These are phyloP conservation scores for Thymelicus sylvestris DNA, from an alignment of 2,888 invertebrate genomes.

Conservation along the genomic window DNA sequence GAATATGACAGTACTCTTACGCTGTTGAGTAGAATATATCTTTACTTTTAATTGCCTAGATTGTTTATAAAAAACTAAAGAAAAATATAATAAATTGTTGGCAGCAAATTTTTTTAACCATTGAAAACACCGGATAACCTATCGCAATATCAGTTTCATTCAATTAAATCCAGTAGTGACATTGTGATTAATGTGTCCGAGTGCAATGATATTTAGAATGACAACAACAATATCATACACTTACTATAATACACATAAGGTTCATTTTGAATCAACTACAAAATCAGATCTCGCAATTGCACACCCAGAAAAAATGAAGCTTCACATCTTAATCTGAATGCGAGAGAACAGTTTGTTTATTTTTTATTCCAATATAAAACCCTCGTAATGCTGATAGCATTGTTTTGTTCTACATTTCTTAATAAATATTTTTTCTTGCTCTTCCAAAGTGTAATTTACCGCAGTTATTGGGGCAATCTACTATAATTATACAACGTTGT, in stretches of 20 bases:
- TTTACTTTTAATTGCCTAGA: neutral
- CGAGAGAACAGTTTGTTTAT: slow-evolving; percentile 37
- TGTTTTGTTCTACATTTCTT: slow-evolving; percentile 14
- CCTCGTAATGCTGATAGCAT: slow-evolving; percentile 20
- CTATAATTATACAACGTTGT: neutral
- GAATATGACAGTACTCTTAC: no score
- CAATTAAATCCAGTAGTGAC: slow-evolving; percentile 47
- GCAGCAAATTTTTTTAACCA: neutral
- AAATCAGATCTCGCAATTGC: slow-evolving; percentile 2
- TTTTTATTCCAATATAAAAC: slow-evolving; percentile 41
- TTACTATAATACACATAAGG: slow-evolving; percentile 10
- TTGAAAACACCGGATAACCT: slow-evolving; percentile 48
- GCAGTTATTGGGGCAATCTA: neutral
- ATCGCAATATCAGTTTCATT: slow-evolving; percentile 44
- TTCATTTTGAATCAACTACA: slow-evolving; percentile 15
- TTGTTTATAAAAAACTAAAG: neutral
- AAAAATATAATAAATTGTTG: neutral
- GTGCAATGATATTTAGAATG: slow-evolving; percentile 32
- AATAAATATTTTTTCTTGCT: slow-evolving; percentile 9
- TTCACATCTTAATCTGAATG: slow-evolving; percentile 43
- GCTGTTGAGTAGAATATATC: no score
- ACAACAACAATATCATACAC: neutral
- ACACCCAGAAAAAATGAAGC: slow-evolving; percentile 41
- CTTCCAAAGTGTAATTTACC: slow-evolving; percentile 10
- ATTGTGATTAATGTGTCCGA: slow-evolving; percentile 44